These are phyloP conservation scores for Nemoura dubitans DNA, from an alignment of 2,888 invertebrate genomes.

Conservation along the genomic window DNA sequence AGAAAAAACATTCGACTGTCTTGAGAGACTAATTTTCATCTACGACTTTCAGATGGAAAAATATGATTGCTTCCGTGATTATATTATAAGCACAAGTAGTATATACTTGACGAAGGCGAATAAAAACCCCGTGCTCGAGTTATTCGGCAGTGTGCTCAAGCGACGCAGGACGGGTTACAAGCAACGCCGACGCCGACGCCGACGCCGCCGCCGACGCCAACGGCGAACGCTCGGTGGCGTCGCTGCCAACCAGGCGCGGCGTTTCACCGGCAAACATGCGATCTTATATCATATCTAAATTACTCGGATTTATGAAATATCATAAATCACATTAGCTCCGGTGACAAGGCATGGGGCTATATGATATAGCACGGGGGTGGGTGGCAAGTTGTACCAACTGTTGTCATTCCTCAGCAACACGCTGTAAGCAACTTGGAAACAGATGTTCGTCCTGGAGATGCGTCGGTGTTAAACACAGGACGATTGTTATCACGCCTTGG, in stretches of 20 bases:
- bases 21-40: conserved; percentile 44
- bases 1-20: conserved; percentile 43
- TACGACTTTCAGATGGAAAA: conserved; percentile 33
- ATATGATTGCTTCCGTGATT: conserved; percentile 21
- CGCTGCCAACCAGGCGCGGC: conserved; percentile 16
- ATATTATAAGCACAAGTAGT: conserved; percentile 24
- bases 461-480: background rate
- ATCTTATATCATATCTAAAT: conserved; percentile 27
- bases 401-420: conserved; percentile 7
- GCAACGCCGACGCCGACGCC: background rate
- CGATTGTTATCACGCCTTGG: background rate
- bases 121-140: background rate
- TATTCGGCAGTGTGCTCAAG: background rate
- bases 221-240: conserved; percentile 16
- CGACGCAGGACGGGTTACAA: background rate
- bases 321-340: conserved; percentile 28
- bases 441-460: conserved; percentile 21
- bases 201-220: conserved; percentile 2
- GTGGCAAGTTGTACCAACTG: conserved; percentile 20
- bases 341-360: background rate
- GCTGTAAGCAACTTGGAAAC: conserved; percentile 23
- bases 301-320: background rate
- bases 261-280: conserved; percentile 8
- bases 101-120: background rate
- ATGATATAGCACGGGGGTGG: background rate